Evolutionary conservation across 2,888 invertebrate species (phyloP), one percentile per base, ranked within the genome.

Genomic region (Perizoma affinitatum): DNA sequence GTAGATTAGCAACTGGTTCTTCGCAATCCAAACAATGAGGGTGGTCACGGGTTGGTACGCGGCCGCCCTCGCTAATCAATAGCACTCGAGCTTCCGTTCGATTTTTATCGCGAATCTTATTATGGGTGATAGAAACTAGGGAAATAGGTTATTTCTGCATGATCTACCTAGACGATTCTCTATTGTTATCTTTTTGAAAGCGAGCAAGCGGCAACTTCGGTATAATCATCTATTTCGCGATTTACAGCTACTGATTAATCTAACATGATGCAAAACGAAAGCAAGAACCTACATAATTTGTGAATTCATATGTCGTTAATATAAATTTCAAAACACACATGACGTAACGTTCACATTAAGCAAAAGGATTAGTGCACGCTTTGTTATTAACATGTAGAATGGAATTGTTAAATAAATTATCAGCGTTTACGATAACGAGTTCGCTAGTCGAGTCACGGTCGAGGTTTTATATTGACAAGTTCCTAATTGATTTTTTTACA

Each of bases 11-110:
- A 88, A 88, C 89, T 71, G 61, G 81, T 83, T 85, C 81, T 80
- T 84, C 78, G 77, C 80, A 71, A 83, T 80, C 82, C 88, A 90
- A 90, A 90, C 90, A 92, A 89, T 90, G 84, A 84, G 91, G 81
- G 88, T 86, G 86, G 84, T 92, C 90, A 84, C 90, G 76, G 86
- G 79, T 82, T 89, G 91, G 90, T 90, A 91, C 91, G 86, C 80
- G 73, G 77, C 71, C 76, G 75, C 79, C 79, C 75, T 76, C 69
- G 68, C 72, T 72, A 84, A 90, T 91, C 91, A 86, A 91, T 91
- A 87, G 68, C 66, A 75, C 73, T 72, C 67, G 77, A 77, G 75
- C 77, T 79, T 79, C 79, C 75, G 75, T 74, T 74, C 78, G 74
- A 82, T 78, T 80, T 75, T 76, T 76, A 75, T 77, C 73, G 73